Evolutionary conservation across 2,888 invertebrate genomes (phyloP).

Genomic region (Agonopterix heracliana): DNA sequence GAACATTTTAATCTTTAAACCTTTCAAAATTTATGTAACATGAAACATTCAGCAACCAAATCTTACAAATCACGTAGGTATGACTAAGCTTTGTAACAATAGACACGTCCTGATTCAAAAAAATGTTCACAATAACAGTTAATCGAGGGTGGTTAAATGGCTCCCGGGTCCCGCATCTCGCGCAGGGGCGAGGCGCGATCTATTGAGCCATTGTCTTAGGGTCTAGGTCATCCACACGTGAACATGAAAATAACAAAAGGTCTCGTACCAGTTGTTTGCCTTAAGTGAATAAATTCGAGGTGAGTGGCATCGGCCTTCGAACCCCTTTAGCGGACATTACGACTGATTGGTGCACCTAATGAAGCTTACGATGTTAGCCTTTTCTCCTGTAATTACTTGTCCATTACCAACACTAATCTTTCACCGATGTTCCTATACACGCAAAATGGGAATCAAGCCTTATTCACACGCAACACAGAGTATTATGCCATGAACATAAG

Average conservation of each 20-base stretch:
- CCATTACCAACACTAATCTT: slow-evolving; percentile 70
- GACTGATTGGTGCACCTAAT: slow-evolving; percentile 53
- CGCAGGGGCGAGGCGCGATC: slow-evolving; percentile 61
- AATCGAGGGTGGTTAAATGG: slow-evolving; percentile 69
- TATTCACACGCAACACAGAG: slow-evolving; percentile 30
- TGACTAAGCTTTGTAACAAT: slow-evolving; percentile 38
- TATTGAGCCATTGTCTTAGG: too few species aligned
- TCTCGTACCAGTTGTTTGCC: not conserved
- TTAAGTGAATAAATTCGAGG: slow-evolving; percentile 16
- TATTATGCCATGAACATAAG: slow-evolving; percentile 23
- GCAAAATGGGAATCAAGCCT: slow-evolving; percentile 27
- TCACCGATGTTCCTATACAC: slow-evolving; percentile 25
- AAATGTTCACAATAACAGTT: slow-evolving; percentile 65
- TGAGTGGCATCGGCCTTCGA: slow-evolving; percentile 41
- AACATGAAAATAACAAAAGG: too few species aligned
- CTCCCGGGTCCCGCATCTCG: slow-evolving; percentile 20
- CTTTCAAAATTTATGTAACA: too few species aligned
- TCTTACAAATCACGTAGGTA: slow-evolving; percentile 23
- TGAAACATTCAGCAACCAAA: too few species aligned
- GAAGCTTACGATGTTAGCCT: slow-evolving; percentile 72
- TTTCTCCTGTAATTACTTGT: slow-evolving; percentile 72
- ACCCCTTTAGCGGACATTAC: slow-evolving; percentile 50
- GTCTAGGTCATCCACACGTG: too few species aligned
- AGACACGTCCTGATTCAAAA: slow-evolving; percentile 53
- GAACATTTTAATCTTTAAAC: too few species aligned